These are phyloP conservation scores for Tapirus terrestris DNA, from an alignment of 2,113 vertebrate species.

Conservation along the genomic window DNA sequence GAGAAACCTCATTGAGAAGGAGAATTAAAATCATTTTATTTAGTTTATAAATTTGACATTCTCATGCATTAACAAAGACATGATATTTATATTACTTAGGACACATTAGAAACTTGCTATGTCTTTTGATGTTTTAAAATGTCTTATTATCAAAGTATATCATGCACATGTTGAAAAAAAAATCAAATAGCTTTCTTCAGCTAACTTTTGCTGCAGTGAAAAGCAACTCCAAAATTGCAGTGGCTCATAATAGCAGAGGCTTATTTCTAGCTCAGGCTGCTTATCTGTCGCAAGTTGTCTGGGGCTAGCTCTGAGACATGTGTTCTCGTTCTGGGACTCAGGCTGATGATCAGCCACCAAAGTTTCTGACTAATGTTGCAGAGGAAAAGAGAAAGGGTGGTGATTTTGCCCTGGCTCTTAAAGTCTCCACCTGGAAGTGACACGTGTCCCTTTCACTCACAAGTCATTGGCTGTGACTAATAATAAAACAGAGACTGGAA, in stretches of 20 bases:
- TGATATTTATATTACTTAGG: neutral
- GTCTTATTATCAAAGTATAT: neutral
- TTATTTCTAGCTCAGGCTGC: neutral
- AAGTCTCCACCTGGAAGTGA: neutral
- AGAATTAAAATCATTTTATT: constrained; percentile 11
- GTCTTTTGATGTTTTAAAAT: neutral
- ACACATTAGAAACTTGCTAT: neutral
- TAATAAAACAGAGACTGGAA: neutral
- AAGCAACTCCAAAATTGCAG: neutral
- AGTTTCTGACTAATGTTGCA: neutral
- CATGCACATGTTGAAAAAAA: neutral
- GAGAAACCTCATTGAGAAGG: neutral
- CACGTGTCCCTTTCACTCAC: neutral
- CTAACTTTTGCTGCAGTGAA: neutral
- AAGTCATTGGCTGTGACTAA: neutral
- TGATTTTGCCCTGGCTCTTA: neutral
- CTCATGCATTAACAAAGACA: neutral
- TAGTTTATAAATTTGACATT: neutral
- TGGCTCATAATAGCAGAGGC: neutral
- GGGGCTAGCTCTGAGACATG: neutral
- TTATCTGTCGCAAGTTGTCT: neutral
- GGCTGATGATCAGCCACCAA: neutral
- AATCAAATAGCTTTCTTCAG: neutral
- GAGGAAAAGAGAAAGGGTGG: neutral
- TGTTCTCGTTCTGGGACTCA: neutral